Base-by-base conservation (phyloP, 1,140 invertebrate species). In the Diorhabda sublineata region DNA sequence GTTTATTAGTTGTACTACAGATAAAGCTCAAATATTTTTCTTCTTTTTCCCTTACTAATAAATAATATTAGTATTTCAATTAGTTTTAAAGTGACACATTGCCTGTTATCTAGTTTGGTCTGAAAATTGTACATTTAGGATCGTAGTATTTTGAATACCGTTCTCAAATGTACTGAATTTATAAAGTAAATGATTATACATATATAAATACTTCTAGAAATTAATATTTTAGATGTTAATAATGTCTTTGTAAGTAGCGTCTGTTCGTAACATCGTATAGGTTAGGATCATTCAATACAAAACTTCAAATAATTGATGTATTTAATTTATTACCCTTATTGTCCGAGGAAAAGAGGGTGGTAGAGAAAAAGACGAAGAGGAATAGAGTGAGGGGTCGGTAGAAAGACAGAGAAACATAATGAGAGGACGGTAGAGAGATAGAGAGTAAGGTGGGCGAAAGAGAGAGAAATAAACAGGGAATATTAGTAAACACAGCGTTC, bases 211-310 rank as follows among this genome's bases (percentile, higher is more conserved):
- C 79, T 77, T 77, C 74, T 80, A 81, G 77, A 77, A 75, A 76
- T 75, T 79, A 80, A 77, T 80, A 79, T 80, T 73, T 76, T 80
- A 80, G 78, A 75, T 80, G 80, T 80, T 80, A 80, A 81, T 80
- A 80, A 78, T 73, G 78, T 80, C 78, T 79, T 81, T 81, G 80
- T 81, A 81, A 81, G 79, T 81, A 81, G 80, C 78, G 78, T 79
- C 74, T 80, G 78, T 81, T 80, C 80, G 80, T 81, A 81, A 79
- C 76, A 81, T 73, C 78, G 78, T 81, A 74, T 80, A 79, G 76
- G 75, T 73, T 78, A 78, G 74, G 74, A 78, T 77, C 73, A 81
- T 81, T 81, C 78, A 81, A 81, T 80, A 81, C 77, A 81, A 79
- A 78, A 79, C 47, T 56, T 76, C 67, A 66, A 70, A 69, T 71